phyloP scores from a whole-genome alignment of 1,140 invertebrate genomes.

The Cyclargus thomasi region DNA sequence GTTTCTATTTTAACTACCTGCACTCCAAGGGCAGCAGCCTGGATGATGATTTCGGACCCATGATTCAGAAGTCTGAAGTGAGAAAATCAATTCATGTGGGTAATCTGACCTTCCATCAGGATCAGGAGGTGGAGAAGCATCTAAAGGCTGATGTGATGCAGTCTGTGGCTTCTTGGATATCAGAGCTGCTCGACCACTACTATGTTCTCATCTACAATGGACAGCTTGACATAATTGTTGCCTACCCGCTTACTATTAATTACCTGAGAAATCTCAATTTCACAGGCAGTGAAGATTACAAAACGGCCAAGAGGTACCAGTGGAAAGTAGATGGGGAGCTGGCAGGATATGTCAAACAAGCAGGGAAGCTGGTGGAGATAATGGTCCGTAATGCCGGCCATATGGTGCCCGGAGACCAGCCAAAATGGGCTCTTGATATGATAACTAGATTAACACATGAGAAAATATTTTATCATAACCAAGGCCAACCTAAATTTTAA shows the following conservation, averaged over 20 bases:
- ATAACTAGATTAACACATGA: slow-evolving; percentile 85
- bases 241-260: slow-evolving; percentile 85
- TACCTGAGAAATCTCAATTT: slow-evolving; percentile 84
- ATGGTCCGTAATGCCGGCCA: slow-evolving; percentile 88
- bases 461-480: slow-evolving; percentile 58
- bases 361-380: slow-evolving; percentile 85
- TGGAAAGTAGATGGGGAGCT: slow-evolving; percentile 83
- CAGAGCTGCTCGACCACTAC: slow-evolving; percentile 81
- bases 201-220: slow-evolving; percentile 87
- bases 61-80: slow-evolving; percentile 77
- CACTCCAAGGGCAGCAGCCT: slow-evolving; percentile 72
- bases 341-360: slow-evolving; percentile 86
- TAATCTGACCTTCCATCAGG: slow-evolving; percentile 80
- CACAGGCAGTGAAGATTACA: slow-evolving; percentile 79
- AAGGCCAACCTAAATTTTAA: slow-evolving; percentile 14
- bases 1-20: slow-evolving; percentile 88
- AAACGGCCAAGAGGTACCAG: slow-evolving; percentile 77
- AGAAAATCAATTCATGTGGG: slow-evolving; percentile 89
- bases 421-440: slow-evolving; percentile 84
- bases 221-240: slow-evolving; percentile 89
- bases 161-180: slow-evolving; percentile 85
- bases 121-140: slow-evolving; percentile 79
- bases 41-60: slow-evolving; percentile 69
- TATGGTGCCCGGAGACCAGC: slow-evolving; percentile 89
- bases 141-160: slow-evolving; percentile 88